phyloP scores from a whole-genome alignment of 2,113 vertebrate genomes.

The Microcebus griseorufus region DNA sequence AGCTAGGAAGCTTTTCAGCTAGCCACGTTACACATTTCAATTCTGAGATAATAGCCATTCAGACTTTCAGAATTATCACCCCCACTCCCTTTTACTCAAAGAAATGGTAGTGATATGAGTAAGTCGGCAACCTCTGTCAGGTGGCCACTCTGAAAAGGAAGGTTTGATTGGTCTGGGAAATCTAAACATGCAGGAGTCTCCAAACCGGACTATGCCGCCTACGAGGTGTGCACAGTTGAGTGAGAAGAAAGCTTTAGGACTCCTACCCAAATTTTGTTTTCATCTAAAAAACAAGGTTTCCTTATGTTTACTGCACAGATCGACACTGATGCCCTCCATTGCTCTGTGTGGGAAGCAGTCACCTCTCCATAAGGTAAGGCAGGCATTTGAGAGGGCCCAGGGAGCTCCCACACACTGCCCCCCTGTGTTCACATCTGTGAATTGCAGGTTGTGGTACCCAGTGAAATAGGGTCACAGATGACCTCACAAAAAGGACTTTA shows the following conservation, averaged over 20 bases:
- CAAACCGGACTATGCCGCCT: accelerated
- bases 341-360: not conserved
- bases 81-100: not conserved
- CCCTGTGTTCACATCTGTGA: not conserved
- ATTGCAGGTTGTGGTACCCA: not conserved
- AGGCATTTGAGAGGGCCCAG: not conserved
- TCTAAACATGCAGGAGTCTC: not conserved
- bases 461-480: not conserved
- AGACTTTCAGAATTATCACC: not conserved
- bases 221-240: accelerated
- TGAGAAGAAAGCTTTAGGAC: not conserved
- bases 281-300: not conserved
- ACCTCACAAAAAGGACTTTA: not conserved
- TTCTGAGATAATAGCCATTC: not conserved
- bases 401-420: not conserved
- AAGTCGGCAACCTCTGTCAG: not conserved
- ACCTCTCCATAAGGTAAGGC: not conserved
- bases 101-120: not conserved
- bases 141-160: not conserved
- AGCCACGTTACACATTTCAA: not conserved
- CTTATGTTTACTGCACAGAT: not conserved
- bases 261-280: not conserved
- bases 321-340: accelerated
- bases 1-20: not conserved
- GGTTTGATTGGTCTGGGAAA: not conserved